These are phyloP conservation scores for Ferdinandea cuprea DNA, from an alignment of 2,888 invertebrate species.

Conservation along the genomic window DNA sequence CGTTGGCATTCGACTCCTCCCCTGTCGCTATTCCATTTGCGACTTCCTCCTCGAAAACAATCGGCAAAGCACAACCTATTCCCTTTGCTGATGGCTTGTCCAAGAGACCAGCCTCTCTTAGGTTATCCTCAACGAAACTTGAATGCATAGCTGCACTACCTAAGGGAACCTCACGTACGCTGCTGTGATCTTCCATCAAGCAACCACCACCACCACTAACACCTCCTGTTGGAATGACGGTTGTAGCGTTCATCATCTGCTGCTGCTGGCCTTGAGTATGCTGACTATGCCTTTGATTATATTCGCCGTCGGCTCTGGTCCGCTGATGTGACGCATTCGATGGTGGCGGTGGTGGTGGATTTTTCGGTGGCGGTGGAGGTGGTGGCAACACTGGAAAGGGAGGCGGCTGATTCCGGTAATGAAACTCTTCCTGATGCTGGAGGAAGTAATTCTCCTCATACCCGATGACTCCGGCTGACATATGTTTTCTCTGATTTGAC, in stretches of 20 bases:
- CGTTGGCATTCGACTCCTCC: conserved; percentile 33
- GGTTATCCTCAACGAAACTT: conserved; percentile 76
- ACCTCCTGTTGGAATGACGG: conserved; percentile 21
- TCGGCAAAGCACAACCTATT: conserved; percentile 73
- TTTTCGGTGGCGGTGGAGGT: conserved; percentile 76
- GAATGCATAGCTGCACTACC: conserved; percentile 74
- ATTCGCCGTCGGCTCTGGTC: conserved; percentile 79
- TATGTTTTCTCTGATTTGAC: conserved; percentile 71
- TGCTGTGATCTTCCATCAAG: conserved; percentile 51
- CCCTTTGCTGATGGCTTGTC: conserved; percentile 59
- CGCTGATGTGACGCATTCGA: conserved; percentile 75
- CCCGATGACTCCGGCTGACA: conserved; percentile 66
- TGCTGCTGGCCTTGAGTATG: conserved; percentile 70
- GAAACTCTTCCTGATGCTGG: conserved; percentile 64
- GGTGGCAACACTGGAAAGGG: conserved; percentile 27
- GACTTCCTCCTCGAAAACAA: conserved; percentile 77
- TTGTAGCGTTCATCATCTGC: conserved; percentile 20
- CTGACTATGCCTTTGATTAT: conserved; percentile 74
- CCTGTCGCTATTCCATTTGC: conserved; percentile 1
- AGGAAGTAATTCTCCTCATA: conserved; percentile 71
- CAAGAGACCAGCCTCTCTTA: conserved; percentile 77
- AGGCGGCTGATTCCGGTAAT: conserved; percentile 53
- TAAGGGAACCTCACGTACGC: conserved; percentile 77
- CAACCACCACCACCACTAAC: neutral
- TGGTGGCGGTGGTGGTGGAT: conserved; percentile 28